Percentiles rank a stretch among this genome's conserved stretches.
phyloP scores from a whole-genome alignment of 2,113 vertebrate genomes.

The Zonotrichia leucophrys region DNA sequence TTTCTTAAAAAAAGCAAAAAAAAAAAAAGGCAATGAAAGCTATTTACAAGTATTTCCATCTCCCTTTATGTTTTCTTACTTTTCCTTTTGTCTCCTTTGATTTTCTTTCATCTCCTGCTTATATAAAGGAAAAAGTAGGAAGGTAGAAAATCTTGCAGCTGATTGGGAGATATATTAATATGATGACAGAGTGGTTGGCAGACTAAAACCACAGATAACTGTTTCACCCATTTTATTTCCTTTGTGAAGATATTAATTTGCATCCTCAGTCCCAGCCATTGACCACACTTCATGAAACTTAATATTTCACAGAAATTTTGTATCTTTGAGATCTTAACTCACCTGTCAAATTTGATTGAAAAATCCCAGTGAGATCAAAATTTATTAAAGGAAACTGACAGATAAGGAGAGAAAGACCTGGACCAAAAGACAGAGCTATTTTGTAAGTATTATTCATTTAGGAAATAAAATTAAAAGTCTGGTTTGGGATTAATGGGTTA shows the following conservation, averaged over 20 bases:
- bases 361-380: not conserved
- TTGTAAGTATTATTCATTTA: not conserved
- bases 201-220: not conserved
- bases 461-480: not conserved
- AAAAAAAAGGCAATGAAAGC: not conserved
- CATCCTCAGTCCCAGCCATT: not conserved
- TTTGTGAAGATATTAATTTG: not conserved
- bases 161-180: not conserved
- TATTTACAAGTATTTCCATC: not conserved
- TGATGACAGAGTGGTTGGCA: not conserved
- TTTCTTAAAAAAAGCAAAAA: not conserved
- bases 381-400: not conserved
- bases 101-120: not conserved
- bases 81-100: not conserved
- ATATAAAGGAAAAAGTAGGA: not conserved
- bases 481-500: not conserved
- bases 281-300: not conserved
- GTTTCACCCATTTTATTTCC: not conserved
- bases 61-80: not conserved
- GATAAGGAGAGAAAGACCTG: not conserved
- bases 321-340: not conserved
- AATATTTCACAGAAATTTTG: not conserved
- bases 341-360: not conserved
- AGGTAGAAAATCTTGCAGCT: not conserved
- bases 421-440: not conserved